Percentiles rank a stretch among this genome's conserved stretches.
Evolutionary conservation across 2,113 vertebrate genomes (phyloP).

Genomic region (Natator depressus): DNA sequence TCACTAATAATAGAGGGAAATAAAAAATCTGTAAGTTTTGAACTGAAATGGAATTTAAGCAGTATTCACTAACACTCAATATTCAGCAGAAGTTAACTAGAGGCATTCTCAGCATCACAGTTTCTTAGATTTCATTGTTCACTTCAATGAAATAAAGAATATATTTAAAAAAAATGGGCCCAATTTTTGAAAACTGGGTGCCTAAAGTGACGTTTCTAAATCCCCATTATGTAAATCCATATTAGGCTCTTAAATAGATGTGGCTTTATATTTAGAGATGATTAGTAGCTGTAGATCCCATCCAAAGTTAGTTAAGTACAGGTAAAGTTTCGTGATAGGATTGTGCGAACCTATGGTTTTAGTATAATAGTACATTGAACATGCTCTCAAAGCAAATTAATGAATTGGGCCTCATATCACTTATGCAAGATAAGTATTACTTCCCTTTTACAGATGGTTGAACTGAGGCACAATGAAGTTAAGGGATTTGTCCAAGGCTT

Average conservation of each 20-base stretch:
- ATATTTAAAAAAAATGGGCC: background rate
- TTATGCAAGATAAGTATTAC: rapidly evolving
- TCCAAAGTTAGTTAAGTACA: background rate
- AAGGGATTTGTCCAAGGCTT: background rate
- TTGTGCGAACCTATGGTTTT: background rate
- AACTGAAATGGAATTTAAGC: background rate
- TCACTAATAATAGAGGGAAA: background rate
- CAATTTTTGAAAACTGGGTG: background rate
- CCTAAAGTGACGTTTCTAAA: background rate
- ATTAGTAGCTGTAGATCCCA: background rate
- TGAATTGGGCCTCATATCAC: background rate
- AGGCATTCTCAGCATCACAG: rapidly evolving
- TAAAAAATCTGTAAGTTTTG: rapidly evolving
- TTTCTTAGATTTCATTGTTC: background rate
- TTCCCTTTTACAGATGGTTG: background rate
- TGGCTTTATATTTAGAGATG: background rate
- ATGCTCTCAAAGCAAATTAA: background rate
- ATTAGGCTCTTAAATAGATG: background rate
- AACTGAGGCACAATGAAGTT: background rate
- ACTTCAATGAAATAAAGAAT: background rate
- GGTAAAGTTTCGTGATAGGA: background rate
- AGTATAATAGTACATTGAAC: background rate
- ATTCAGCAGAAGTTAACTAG: background rate
- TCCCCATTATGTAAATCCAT: background rate
- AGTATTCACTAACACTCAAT: background rate